Evolutionary conservation across 2,888 invertebrate genomes (phyloP).

Genomic region (Zaprionus obscuricornis): DNA sequence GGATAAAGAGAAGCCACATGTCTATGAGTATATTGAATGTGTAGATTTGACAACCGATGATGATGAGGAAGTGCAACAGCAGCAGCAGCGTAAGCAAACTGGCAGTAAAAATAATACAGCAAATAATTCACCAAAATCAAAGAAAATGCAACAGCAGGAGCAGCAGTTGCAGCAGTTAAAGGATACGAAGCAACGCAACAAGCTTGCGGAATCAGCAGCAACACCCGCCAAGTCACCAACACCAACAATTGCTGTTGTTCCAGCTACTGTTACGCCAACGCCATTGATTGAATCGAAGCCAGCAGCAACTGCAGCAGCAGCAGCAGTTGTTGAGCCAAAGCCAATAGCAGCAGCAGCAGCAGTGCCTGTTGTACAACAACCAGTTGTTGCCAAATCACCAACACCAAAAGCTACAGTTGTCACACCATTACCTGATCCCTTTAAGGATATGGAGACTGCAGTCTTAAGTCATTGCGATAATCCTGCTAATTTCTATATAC

Average conservation of each 20-base stretch:
- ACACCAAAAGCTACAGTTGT: not conserved
- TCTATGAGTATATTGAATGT: constrained; percentile 80
- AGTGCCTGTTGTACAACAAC: not conserved
- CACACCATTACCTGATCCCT: constrained; percentile 65
- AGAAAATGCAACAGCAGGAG: constrained; percentile 25
- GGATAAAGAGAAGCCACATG: constrained; percentile 76
- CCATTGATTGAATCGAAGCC: not conserved
- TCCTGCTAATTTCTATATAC: constrained; percentile 90
- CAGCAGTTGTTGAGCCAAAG: constrained; percentile 8
- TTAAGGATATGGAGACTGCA: constrained; percentile 83
- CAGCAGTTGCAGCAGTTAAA: constrained; percentile 11
- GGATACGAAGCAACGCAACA: constrained; percentile 32
- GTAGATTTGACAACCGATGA: constrained; percentile 80
- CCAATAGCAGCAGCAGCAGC: constrained; percentile 1
- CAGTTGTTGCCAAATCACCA: not conserved
- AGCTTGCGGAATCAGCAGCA: constrained; percentile 20
- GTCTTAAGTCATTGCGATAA: constrained; percentile 89
- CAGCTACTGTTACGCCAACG: not conserved
- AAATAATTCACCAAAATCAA: constrained; percentile 39
- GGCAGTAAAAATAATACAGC: constrained; percentile 18
- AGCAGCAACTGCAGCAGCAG: constrained; percentile 7
- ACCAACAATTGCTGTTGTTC: not conserved
- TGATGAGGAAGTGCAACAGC: constrained; percentile 70
- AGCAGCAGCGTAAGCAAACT: constrained; percentile 23
- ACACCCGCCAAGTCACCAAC: constrained; percentile 13